Evolutionary conservation across 2,113 vertebrate species (phyloP).

Genomic region (Glareola pratincola): DNA sequence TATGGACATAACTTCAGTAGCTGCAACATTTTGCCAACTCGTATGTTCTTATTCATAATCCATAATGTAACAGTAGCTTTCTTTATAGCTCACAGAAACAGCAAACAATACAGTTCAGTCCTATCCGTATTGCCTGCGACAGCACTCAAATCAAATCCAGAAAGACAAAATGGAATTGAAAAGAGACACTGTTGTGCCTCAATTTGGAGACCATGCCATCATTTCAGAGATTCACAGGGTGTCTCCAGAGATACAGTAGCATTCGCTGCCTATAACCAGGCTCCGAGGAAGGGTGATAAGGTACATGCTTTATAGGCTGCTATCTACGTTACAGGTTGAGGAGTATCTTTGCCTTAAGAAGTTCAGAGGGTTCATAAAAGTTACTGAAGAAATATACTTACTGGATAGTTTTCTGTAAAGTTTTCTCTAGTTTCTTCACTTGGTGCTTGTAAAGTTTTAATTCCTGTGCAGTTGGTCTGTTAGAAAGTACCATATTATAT

Average conservation of each 20-base stretch:
- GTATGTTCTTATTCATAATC: background rate
- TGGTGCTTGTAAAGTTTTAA: constrained; percentile 83
- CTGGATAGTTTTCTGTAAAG: constrained; percentile 71
- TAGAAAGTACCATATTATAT: background rate
- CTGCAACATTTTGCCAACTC: background rate
- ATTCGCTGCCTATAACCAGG: background rate
- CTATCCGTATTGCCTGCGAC: background rate
- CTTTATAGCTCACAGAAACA: background rate
- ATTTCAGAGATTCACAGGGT: background rate
- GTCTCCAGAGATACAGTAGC: background rate
- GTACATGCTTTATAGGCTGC: background rate
- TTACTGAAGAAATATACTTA: constrained; percentile 50
- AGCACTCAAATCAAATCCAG: background rate
- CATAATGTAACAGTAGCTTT: background rate
- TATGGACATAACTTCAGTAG: background rate
- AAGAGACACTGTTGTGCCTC: background rate
- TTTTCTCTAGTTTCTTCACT: constrained; percentile 79
- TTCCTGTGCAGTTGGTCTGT: constrained; percentile 77
- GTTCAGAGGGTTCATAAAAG: background rate
- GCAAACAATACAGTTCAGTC: background rate
- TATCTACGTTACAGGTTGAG: background rate
- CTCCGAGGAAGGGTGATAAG: background rate
- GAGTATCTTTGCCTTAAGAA: background rate
- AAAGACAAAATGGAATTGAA: background rate
- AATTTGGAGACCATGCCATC: background rate